Percentiles rank a stretch among this genome's conserved stretches.
These are phyloP conservation scores for Crocallis elinguaria DNA, from an alignment of 2,888 invertebrate species.

Conservation along the genomic window DNA sequence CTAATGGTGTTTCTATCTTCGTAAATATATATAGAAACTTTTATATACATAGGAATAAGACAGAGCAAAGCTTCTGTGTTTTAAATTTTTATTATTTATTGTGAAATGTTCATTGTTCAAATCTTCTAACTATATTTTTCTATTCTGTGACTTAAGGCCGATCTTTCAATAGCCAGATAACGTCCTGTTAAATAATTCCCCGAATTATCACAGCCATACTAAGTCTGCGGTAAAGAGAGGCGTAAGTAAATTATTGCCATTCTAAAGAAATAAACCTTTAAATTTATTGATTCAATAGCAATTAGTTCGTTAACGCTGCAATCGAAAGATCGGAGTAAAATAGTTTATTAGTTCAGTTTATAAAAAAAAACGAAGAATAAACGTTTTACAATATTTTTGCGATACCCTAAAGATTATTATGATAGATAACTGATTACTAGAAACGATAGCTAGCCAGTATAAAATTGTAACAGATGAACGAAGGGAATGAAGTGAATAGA, in stretches of 20 bases:
- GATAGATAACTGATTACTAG: slow-evolving; percentile 20
- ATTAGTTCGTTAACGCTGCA: too few relatives aligned
- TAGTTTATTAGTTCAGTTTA: not conserved
- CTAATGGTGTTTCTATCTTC: slow-evolving; percentile 63
- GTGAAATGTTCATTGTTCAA: slow-evolving; percentile 31
- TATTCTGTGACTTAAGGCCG: too few relatives aligned
- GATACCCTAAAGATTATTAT: slow-evolving; percentile 7
- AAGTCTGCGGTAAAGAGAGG: too few relatives aligned
- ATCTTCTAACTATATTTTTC: slow-evolving; percentile 31
- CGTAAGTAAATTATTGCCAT: too few relatives aligned
- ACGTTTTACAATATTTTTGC: slow-evolving; percentile 2
- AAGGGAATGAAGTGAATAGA: slow-evolving; percentile 5
- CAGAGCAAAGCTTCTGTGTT: slow-evolving; percentile 74
- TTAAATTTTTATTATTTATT: slow-evolving; percentile 54
- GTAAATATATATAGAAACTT: slow-evolving; percentile 54
- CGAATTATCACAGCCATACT: too few relatives aligned
- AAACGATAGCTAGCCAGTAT: slow-evolving; percentile 23
- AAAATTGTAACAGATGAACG: slow-evolving; percentile 18
- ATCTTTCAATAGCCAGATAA: too few relatives aligned
- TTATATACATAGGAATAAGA: slow-evolving; percentile 64
- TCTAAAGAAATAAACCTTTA: too few relatives aligned
- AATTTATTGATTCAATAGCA: too few relatives aligned
- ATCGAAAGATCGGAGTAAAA: too few relatives aligned
- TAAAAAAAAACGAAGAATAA: not conserved
- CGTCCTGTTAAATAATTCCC: too few relatives aligned